A percentile compares a stretch with the other conserved stretches of the same genome.
phyloP scores from a whole-genome alignment of 2,113 vertebrate genomes.

The Cyanistes caeruleus region DNA sequence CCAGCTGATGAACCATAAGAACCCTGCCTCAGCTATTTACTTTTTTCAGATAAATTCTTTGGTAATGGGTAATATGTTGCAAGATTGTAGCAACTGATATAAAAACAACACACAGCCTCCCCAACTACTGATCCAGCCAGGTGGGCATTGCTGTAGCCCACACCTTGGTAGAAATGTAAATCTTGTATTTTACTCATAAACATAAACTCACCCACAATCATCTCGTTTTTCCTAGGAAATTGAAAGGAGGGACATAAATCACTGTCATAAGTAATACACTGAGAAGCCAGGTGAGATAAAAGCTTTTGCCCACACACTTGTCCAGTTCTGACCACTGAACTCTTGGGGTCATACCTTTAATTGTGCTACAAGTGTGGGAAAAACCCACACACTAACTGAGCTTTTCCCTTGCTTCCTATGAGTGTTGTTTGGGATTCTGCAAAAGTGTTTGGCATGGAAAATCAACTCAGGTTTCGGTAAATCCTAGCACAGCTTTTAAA shows the following conservation, averaged over 20 bases:
- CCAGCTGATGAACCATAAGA: fast-evolving
- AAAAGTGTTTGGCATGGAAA: not conserved
- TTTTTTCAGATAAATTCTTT: not conserved
- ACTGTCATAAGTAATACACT: not conserved
- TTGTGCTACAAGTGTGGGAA: not conserved
- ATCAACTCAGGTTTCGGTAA: not conserved
- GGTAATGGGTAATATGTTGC: not conserved
- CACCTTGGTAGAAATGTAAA: not conserved
- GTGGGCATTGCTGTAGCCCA: too few species aligned
- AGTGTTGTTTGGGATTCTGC: not conserved
- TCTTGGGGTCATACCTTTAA: not conserved
- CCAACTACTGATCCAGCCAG: fast-evolving
- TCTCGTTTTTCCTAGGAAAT: not conserved
- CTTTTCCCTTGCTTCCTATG: not conserved
- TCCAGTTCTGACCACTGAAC: not conserved
- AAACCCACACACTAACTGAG: not conserved
- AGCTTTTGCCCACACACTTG: not conserved
- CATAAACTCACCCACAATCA: not conserved
- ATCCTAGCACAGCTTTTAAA: not conserved
- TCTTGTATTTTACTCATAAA: not conserved
- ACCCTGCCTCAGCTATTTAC: not conserved
- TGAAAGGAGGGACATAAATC: not conserved
- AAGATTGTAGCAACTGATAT: not conserved
- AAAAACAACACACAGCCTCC: not conserved
- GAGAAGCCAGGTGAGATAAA: not conserved